phyloP scores from a whole-genome alignment of 37 sponge, comb jelly and placozoan genomes.

The Hexactinellida sp. region DNA sequence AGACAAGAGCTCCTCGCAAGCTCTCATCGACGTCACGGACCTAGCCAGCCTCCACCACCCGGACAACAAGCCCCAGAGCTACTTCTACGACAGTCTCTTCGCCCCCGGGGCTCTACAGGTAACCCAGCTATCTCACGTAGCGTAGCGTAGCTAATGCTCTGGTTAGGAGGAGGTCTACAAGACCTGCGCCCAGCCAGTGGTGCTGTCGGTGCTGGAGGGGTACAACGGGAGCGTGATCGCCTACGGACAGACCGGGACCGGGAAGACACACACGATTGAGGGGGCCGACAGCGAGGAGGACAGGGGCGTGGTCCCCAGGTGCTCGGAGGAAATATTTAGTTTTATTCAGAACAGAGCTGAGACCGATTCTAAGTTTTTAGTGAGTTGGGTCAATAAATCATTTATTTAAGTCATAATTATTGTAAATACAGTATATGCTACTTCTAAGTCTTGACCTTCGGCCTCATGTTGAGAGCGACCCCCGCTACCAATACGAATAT shows the following conservation, averaged over 20 bases:
- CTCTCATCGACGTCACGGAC: background rate
- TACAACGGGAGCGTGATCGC: constrained; percentile 88
- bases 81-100: background rate
- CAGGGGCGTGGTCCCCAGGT: constrained; percentile 66
- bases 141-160: background rate
- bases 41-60: background rate
- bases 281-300: constrained; percentile 30
- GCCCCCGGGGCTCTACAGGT: background rate
- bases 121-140: no score
- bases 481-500: background rate
- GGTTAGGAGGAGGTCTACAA: constrained; percentile 38
- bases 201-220: constrained; percentile 54
- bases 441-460: background rate
- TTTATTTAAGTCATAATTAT: no score
- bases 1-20: background rate
- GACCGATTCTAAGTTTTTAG: background rate
- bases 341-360: constrained; percentile 35
- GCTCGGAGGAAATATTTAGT: constrained; percentile 57
- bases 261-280: constrained; percentile 83
- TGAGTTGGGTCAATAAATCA: background rate
- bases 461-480: background rate
- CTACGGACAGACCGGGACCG: constrained; percentile 83
- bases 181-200: constrained; percentile 34
- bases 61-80: background rate
- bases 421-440: background rate